Evolutionary conservation across 2,888 invertebrate species (phyloP), one percentile per base, ranked within the genome.

Genomic region (Adelphocoris suturalis): DNA sequence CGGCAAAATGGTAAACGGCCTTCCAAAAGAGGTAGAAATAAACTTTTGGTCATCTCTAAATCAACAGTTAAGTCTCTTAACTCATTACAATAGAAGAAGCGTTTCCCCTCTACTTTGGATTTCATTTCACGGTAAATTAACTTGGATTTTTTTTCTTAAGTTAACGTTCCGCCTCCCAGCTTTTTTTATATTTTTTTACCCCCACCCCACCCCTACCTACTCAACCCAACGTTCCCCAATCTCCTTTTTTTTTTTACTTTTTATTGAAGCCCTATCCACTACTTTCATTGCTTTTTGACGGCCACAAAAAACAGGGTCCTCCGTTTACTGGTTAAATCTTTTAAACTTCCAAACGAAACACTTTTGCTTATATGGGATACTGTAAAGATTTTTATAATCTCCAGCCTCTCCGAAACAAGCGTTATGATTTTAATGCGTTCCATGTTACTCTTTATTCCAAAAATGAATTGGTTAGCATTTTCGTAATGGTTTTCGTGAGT

Each of bases 81-180:
- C 57, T 85, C 85, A 85, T 85, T 85, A 85, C 85, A 85, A 85
- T 85, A 85, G 37, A 13, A 61, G 57, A 57, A 85, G 57, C n/a
- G 16, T 11, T 55, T 81, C n/a, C 57, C 13, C 76, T 52, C 85
- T 57, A 37, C 61, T 85, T 85, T 85, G 85, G 57, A 85, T 85
- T 85, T 85, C 85, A 57, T 85, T 85, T 85, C 85, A 85, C 85
- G 85, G 85, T 85, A 85, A 85, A 85, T 85, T 85, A 85, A 85
- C 85, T 85, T 85, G 78, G 78, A 78, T 78, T 85, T 85, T n/a
- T 81, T 82, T 85, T 61, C 85, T 57, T 52, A 85, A 85, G 57
- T 85, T 85, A 61, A 46, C 37, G 78, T 46, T 46, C 23, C 68
- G 23, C 23, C 68, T 52, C 12, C 7, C 37, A 7, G 1, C 52